Conservation (phyloP, 2,797 vertebrate genomes). For the Anniella stebbinsi region DNA sequence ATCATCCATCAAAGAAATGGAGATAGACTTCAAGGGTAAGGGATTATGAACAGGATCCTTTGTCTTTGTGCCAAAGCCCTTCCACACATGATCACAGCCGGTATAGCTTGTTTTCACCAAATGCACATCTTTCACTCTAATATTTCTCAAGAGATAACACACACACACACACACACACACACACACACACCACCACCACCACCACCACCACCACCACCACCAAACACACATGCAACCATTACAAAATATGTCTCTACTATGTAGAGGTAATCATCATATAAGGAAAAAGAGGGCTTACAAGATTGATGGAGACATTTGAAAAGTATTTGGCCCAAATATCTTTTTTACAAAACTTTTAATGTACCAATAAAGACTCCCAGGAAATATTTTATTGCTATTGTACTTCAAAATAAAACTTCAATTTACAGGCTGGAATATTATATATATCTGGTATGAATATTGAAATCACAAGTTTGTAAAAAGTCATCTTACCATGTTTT, state of each 20-base stretch:
- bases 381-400: slow-evolving; percentile 76
- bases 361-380: slow-evolving; percentile 62
- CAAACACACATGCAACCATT: slow-evolving; percentile 65
- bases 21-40: background rate
- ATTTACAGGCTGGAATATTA: slow-evolving; percentile 75
- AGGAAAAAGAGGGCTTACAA: slow-evolving; percentile 56
- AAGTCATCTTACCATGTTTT: slow-evolving; percentile 73
- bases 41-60: background rate
- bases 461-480: slow-evolving; percentile 76
- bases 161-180: background rate
- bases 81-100: background rate
- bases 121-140: background rate
- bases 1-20: background rate
- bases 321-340: slow-evolving; percentile 63
- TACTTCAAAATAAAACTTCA: slow-evolving; percentile 70
- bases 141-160: slow-evolving; percentile 64
- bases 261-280: slow-evolving; percentile 74
- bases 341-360: slow-evolving; percentile 70
- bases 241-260: slow-evolving; percentile 72
- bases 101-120: background rate
- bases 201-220: no score
- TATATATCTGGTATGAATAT: slow-evolving; percentile 70
- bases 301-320: slow-evolving; percentile 59
- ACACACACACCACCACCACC: no score
- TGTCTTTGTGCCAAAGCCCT: no score